phyloP scores from a whole-genome alignment of 2,113 vertebrate genomes.

The Oriolus oriolus region DNA sequence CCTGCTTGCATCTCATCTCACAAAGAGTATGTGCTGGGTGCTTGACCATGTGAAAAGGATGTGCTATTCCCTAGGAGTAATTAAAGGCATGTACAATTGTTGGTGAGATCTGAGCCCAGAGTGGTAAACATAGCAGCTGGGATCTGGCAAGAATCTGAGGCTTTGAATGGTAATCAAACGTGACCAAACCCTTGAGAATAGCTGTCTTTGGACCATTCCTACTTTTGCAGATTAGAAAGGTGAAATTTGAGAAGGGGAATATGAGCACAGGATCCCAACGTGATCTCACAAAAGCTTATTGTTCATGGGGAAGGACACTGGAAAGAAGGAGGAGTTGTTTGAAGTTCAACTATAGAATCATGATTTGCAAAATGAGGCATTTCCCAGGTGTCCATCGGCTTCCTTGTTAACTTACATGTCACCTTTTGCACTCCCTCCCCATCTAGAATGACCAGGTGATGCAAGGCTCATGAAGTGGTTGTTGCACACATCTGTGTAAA shows the following conservation, averaged over 20 bases:
- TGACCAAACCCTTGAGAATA: neutral
- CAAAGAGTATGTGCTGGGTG: neutral
- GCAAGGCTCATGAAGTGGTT: neutral
- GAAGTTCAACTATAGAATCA: neutral
- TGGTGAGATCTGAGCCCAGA: neutral
- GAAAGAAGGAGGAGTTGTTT: neutral
- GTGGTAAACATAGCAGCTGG: neutral
- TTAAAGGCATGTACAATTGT: neutral
- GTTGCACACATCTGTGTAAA: neutral
- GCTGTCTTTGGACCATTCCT: neutral
- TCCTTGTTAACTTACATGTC: neutral
- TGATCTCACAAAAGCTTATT: neutral
- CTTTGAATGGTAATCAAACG: neutral
- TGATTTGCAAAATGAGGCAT: neutral
- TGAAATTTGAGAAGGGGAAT: neutral
- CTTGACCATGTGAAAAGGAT: neutral
- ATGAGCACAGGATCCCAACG: neutral
- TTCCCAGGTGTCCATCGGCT: neutral
- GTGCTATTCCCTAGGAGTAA: neutral
- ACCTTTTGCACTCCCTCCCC: neutral
- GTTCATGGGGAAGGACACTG: neutral
- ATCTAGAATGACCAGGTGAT: rapidly evolving
- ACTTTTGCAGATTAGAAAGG: neutral
- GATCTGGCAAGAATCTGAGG: neutral
- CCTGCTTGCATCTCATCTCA: neutral